These are phyloP conservation scores for Syrmaticus mikado DNA, from an alignment of 2,113 vertebrate genomes.

Conservation along the genomic window DNA sequence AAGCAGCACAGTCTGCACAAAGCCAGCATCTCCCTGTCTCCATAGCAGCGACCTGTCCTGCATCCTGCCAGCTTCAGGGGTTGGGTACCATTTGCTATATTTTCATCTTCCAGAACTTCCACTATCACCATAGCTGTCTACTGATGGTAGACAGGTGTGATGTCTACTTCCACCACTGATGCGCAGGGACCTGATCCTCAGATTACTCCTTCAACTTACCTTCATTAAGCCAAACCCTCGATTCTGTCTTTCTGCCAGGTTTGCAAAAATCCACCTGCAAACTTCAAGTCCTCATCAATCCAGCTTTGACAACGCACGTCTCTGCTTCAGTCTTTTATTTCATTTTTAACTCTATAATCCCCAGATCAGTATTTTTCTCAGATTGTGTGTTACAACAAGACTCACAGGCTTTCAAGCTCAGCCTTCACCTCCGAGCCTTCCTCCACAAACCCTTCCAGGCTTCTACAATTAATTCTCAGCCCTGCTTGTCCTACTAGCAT, in stretches of 20 bases:
- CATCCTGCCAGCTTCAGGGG: not conserved
- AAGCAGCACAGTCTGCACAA: not conserved
- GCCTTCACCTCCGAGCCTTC: not conserved
- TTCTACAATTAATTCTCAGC: not conserved
- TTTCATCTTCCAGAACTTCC: not conserved
- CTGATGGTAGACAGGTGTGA: not conserved
- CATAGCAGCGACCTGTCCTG: rapidly evolving
- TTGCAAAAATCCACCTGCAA: not conserved
- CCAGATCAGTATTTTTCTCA: not conserved
- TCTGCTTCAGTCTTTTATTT: not conserved
- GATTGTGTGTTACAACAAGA: not conserved
- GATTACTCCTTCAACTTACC: not conserved
- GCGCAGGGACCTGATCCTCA: not conserved
- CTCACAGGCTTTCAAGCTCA: not conserved
- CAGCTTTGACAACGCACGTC: not conserved
- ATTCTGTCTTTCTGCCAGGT: not conserved
- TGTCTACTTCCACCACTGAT: not conserved
- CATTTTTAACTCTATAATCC: not conserved
- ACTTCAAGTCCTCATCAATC: not conserved
- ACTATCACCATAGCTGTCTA: not conserved
- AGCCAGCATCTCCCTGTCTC: not conserved
- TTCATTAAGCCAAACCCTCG: not conserved
- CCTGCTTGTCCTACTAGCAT: not conserved
- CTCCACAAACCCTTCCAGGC: not conserved
- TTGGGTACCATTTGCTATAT: too few species aligned